Conservation (phyloP, 1,140 invertebrate species). For the Cydia pomonella region DNA sequence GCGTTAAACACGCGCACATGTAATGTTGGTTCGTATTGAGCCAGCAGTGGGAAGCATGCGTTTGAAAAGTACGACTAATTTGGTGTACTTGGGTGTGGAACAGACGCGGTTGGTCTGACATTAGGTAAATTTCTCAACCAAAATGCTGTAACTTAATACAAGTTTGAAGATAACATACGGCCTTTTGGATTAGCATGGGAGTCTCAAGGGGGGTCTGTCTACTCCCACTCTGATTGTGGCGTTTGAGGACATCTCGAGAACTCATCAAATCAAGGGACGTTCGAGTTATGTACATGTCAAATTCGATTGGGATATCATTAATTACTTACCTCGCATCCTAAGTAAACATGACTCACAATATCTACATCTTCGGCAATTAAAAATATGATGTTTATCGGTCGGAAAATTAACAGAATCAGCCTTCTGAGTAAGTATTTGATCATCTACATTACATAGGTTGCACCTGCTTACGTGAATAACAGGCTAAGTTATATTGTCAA, state of each 20-base stretch:
- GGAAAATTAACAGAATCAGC: too few relatives aligned
- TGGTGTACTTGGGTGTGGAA: not conserved
- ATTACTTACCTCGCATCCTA: too few relatives aligned
- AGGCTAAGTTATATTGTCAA: too few relatives aligned
- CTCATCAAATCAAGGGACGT: not conserved
- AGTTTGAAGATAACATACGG: not conserved
- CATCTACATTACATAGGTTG: too few relatives aligned
- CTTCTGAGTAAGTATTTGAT: too few relatives aligned
- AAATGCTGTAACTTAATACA: not conserved
- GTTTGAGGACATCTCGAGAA: constrained; percentile 1
- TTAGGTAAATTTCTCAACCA: not conserved
- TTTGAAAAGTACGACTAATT: not conserved
- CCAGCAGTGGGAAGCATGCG: not conserved
- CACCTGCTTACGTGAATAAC: too few relatives aligned
- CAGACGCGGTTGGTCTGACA: constrained; percentile 14
- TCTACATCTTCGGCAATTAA: too few relatives aligned
- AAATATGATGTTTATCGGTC: too few relatives aligned
- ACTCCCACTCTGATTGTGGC: constrained; percentile 9
- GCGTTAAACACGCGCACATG: too few relatives aligned
- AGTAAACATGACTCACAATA: too few relatives aligned
- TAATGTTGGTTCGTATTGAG: not conserved
- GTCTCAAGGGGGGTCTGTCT: constrained; percentile 9
- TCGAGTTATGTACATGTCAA: not conserved
- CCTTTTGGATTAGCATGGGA: not conserved
- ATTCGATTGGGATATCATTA: not conserved